phyloP scores from a whole-genome alignment of 2,888 invertebrate genomes.

The Pristionchus mayeri region DNA sequence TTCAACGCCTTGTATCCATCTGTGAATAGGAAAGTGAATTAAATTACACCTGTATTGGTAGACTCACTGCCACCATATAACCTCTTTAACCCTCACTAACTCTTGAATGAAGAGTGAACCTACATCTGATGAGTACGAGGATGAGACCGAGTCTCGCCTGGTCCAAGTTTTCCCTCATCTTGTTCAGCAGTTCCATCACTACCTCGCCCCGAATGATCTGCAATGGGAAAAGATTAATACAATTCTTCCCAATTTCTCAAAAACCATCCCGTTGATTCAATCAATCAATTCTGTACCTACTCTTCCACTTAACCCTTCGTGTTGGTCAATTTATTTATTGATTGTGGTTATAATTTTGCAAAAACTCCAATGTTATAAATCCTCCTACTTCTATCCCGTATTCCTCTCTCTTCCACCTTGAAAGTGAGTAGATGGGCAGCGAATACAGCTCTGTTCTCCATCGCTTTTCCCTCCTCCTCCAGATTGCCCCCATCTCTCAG shows the following conservation, averaged over 20 bases:
- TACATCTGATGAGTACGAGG: slow-evolving; percentile 84
- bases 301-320: no score
- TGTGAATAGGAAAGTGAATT: slow-evolving; percentile 84
- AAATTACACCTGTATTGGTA: neutral
- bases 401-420: slow-evolving; percentile 56
- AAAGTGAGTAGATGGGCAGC: slow-evolving; percentile 59
- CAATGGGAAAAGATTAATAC: neutral
- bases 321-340: no score
- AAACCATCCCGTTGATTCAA: no score
- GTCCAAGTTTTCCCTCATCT: slow-evolving; percentile 81
- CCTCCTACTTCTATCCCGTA: no score
- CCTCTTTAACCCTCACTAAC: neutral
- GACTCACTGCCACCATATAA: neutral
- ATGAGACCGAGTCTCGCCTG: slow-evolving; percentile 91
- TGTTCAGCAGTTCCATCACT: slow-evolving; percentile 87
- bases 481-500: slow-evolving; percentile 52
- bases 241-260: no score
- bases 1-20: slow-evolving; percentile 61
- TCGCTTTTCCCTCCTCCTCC: slow-evolving; percentile 60
- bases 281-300: no score
- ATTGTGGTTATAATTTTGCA: no score
- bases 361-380: no score
- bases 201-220: slow-evolving; percentile 86
- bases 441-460: slow-evolving; percentile 63
- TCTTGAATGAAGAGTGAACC: neutral